Evolutionary conservation across 2,797 vertebrate genomes (phyloP).

Genomic region (Nannoperca obscura): DNA sequence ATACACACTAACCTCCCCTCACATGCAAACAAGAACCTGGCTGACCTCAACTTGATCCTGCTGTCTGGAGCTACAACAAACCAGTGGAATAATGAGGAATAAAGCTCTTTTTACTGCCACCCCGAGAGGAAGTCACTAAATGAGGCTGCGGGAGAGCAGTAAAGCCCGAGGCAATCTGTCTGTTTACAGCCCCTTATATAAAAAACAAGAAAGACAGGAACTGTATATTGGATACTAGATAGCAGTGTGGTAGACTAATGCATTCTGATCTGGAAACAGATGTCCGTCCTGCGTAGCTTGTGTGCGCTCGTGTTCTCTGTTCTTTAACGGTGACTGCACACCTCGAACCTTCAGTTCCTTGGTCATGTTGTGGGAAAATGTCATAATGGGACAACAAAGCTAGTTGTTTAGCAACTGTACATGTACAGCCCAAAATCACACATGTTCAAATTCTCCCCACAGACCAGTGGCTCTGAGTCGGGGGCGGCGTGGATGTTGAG

Average conservation of each 20-base stretch:
- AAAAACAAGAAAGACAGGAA: slow-evolving; percentile 58
- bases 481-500: no score
- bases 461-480: no score
- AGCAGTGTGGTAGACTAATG: slow-evolving; percentile 42
- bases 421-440: no score
- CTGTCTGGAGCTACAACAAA: slow-evolving; percentile 69
- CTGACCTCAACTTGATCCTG: slow-evolving; percentile 75
- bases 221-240: slow-evolving; percentile 29
- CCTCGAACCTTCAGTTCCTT: slow-evolving; percentile 5
- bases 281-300: slow-evolving; percentile 8
- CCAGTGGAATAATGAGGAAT: slow-evolving; percentile 64
- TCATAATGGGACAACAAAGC: not conserved
- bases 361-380: not conserved
- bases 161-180: slow-evolving; percentile 61
- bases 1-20: slow-evolving; percentile 2
- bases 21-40: slow-evolving; percentile 42
- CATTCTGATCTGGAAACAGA: slow-evolving; percentile 60
- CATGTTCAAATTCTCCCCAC: no score
- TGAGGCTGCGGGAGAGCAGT: slow-evolving; percentile 41
- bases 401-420: not conserved
- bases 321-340: slow-evolving; percentile 19
- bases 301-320: not conserved
- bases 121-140: slow-evolving; percentile 75
- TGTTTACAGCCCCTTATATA: slow-evolving; percentile 70
- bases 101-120: slow-evolving; percentile 71